Conservation (phyloP, 2,888 invertebrate species). For the Campoletis raptor region DNA sequence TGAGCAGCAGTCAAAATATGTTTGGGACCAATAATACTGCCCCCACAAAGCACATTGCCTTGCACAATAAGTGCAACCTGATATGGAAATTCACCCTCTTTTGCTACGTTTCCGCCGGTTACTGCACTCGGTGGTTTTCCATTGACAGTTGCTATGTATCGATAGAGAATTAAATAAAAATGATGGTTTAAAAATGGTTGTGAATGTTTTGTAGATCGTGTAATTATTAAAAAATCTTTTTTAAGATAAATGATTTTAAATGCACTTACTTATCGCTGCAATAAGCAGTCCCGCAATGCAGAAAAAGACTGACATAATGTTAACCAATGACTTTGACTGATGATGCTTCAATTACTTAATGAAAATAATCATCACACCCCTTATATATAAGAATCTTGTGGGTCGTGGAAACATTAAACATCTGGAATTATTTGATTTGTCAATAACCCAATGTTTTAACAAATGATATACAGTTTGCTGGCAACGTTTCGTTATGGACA, state of each 20-base stretch:
- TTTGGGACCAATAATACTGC: conserved; percentile 64
- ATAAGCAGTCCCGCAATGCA: background rate
- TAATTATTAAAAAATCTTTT: background rate
- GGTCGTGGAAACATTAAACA: background rate
- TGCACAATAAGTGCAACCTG: conserved; percentile 60
- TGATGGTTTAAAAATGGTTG: background rate
- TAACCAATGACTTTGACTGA: conserved; percentile 4
- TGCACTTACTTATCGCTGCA: conserved; percentile 17
- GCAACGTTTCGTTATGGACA: background rate
- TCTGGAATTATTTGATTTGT: conserved; percentile 19
- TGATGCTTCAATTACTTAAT: background rate
- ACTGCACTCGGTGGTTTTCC: conserved; percentile 55
- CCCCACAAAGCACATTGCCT: conserved; percentile 65
- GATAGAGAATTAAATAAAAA: background rate
- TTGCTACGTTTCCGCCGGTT: conserved; percentile 61
- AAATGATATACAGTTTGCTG: background rate
- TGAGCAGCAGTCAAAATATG: conserved; percentile 71
- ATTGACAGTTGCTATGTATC: conserved; percentile 23
- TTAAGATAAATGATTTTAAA: too few relatives aligned
- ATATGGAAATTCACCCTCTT: conserved; percentile 67
- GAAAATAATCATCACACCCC: background rate
- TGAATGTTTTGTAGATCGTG: background rate
- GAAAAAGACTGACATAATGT: background rate
- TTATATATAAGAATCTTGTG: conserved; percentile 14
- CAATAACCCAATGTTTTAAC: conserved; percentile 13